Conservation (phyloP, 1,140 invertebrate genomes). For the Monomorium pharaonis region DNA sequence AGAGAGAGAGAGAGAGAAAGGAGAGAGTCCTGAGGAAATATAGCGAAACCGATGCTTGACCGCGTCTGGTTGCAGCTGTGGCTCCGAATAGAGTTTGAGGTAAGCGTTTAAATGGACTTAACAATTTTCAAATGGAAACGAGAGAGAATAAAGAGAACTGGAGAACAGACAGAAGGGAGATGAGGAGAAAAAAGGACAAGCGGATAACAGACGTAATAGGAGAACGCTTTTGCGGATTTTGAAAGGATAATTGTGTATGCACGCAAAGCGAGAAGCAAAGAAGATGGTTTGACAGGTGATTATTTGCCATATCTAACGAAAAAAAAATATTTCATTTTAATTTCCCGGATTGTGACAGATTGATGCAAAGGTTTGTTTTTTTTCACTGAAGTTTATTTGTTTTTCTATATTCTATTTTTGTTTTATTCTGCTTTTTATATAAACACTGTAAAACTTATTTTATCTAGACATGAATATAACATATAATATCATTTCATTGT, state of each 20-base stretch:
- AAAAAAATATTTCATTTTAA: conserved; percentile 6
- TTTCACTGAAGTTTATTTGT: background rate
- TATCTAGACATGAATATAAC: background rate
- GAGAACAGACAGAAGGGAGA: background rate
- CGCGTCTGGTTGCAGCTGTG: background rate
- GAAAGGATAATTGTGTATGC: conserved; percentile 10
- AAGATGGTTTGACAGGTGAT: background rate
- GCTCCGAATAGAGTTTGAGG: conserved; percentile 5
- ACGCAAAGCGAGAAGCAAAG: background rate
- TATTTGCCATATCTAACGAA: background rate
- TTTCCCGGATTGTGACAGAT: background rate
- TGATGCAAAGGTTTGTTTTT: background rate
- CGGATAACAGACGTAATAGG: background rate
- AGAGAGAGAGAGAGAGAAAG: too few relatives aligned
- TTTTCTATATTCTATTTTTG: background rate
- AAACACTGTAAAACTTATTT: background rate
- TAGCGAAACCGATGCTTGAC: conserved; percentile 10
- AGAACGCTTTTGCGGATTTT: conserved; percentile 1
- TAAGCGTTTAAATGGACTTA: conserved; percentile 31
- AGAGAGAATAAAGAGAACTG: background rate
- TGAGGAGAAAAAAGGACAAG: background rate
- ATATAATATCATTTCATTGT: too few relatives aligned
- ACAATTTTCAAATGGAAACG: conserved; percentile 21
- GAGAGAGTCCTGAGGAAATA: conserved; percentile 44
- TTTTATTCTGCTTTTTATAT: background rate